phyloP scores from a whole-genome alignment of 2,888 invertebrate species.

The Drosophila sordidula region DNA sequence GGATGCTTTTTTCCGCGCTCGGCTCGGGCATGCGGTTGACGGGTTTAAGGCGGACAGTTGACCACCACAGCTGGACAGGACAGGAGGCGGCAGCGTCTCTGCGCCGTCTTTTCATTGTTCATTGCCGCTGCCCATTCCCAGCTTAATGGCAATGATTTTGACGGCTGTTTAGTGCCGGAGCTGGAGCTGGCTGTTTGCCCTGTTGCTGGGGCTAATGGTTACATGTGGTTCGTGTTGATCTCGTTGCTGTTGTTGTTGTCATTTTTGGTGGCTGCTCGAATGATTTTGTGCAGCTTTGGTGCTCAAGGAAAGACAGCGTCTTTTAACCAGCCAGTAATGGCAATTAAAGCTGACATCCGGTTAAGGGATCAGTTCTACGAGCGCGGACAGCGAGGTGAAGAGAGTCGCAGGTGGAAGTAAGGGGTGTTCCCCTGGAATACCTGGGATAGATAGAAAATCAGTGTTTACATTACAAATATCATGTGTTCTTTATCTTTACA shows the following conservation, averaged over 20 bases:
- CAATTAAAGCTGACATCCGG: conserved; percentile 63
- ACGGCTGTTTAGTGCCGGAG: conserved; percentile 77
- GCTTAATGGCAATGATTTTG: conserved; percentile 83
- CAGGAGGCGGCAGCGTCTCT: conserved; percentile 33
- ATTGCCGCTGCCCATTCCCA: conserved; percentile 51
- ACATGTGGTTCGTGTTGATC: conserved; percentile 21
- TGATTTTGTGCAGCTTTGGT: conserved; percentile 35
- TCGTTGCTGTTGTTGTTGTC: conserved; percentile 23
- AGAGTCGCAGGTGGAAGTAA: too few species aligned
- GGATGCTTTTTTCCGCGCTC: conserved; percentile 59
- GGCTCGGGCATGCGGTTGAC: conserved; percentile 68
- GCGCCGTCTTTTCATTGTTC: conserved; percentile 63
- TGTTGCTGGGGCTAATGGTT: conserved; percentile 62
- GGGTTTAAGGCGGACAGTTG: conserved; percentile 79
- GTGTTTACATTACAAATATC: too few species aligned
- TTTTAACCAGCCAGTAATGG: conserved; percentile 72
- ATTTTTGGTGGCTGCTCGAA: conserved; percentile 36
- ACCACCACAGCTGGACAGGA: conserved; percentile 60
- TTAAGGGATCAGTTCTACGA: conserved; percentile 13
- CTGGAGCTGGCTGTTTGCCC: not conserved
- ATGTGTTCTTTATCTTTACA: too few species aligned
- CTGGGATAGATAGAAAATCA: too few species aligned
- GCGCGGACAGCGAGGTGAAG: not conserved
- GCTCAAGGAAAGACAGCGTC: conserved; percentile 43
- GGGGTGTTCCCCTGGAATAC: too few species aligned